Percentiles rank a stretch among this genome's conserved stretches.
phyloP scores from a whole-genome alignment of 1,140 invertebrate species.

The Chrysopa pallens region DNA sequence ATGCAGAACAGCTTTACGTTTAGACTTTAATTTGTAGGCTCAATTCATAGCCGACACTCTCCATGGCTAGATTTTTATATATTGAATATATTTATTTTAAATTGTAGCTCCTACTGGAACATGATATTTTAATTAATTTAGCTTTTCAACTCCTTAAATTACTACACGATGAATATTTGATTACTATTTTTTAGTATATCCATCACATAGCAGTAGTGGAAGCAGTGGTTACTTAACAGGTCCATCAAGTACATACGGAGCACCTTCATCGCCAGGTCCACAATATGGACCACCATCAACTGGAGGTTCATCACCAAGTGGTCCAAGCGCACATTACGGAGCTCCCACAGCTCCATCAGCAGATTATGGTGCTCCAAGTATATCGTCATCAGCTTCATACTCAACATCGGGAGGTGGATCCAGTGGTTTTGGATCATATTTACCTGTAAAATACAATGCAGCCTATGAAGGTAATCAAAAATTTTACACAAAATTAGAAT shows the following conservation, averaged over 20 bases:
- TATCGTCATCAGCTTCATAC: background rate
- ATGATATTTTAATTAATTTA: no score
- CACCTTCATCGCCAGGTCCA: constrained; percentile 5
- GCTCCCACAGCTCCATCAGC: background rate
- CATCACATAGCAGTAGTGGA: constrained; percentile 1
- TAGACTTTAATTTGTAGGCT: no score
- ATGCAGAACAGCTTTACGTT: no score
- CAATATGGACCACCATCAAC: constrained; percentile 3
- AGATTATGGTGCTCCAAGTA: background rate
- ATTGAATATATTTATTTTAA: no score
- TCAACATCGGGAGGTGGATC: no score
- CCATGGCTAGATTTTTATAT: no score
- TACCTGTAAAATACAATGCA: no score
- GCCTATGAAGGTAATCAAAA: no score
- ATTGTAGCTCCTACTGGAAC: no score
- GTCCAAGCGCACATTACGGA: background rate
- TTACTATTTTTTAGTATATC: constrained; percentile 1
- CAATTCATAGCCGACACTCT: no score
- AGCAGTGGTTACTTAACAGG: constrained; percentile 2
- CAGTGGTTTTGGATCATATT: no score
- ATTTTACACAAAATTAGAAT: no score
- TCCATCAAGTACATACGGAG: constrained; percentile 3
- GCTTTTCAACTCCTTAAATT: background rate
- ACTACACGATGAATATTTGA: background rate
- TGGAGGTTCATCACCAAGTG: background rate